These are phyloP conservation scores for Paramuricea clavata DNA, from an alignment of 92 coral and sea anemone genomes.

Conservation along the genomic window DNA sequence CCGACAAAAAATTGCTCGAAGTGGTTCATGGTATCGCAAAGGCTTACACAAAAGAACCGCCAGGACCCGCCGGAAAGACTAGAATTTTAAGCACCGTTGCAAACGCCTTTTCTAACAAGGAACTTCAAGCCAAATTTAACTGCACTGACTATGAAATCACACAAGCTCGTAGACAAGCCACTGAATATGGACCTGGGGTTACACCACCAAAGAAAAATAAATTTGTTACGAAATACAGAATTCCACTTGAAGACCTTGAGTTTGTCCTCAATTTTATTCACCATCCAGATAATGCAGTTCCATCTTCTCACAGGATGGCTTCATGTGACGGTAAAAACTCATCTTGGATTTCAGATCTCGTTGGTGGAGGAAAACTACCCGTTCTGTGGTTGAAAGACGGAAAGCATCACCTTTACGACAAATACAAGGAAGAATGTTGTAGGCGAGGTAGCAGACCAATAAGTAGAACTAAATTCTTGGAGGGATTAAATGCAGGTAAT, in stretches of 20 bases:
- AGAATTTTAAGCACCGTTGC: conserved; percentile 55
- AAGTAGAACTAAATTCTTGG: background rate
- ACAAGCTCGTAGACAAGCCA: conserved; percentile 44
- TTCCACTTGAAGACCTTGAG: conserved; percentile 33
- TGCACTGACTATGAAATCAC: conserved; percentile 47
- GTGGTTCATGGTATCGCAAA: too few relatives aligned
- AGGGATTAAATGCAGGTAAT: background rate
- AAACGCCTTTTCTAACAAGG: conserved; percentile 43
- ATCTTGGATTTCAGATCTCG: background rate
- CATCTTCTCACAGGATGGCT: conserved; percentile 29
- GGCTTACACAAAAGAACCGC: conserved; percentile 11
- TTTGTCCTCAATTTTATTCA: conserved; percentile 62
- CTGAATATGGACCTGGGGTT: background rate
- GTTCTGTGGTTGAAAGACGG: background rate
- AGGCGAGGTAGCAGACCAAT: conserved; percentile 4
- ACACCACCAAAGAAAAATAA: conserved; percentile 12
- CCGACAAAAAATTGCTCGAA: too few relatives aligned
- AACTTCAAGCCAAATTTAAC: conserved; percentile 17
- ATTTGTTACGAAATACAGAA: conserved; percentile 35
- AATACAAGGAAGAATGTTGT: background rate
- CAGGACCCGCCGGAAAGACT: background rate
- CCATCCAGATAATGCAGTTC: conserved; percentile 7
- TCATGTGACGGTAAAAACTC: conserved; percentile 13
- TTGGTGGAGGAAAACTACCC: background rate
- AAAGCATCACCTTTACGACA: conserved; percentile 11